Evolutionary conservation across 2,888 invertebrate species (phyloP).

Genomic region (Drosophila seclusa): DNA sequence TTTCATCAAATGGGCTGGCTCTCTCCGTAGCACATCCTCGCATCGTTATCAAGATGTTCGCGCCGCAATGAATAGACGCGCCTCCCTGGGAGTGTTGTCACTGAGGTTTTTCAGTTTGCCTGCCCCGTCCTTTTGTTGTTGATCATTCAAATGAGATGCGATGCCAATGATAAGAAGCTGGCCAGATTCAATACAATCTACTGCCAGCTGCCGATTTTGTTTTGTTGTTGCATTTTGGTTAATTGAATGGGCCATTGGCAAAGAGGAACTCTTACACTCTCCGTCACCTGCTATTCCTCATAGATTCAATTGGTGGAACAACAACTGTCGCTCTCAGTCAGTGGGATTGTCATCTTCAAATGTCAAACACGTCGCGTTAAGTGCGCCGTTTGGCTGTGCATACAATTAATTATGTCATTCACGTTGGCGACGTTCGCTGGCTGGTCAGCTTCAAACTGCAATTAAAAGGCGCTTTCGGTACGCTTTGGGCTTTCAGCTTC

Average conservation of each 20-base stretch:
- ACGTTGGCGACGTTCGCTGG: slow-evolving; percentile 62
- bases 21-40: slow-evolving; percentile 2
- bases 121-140: slow-evolving; percentile 35
- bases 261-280: not conserved
- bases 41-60: slow-evolving; percentile 76
- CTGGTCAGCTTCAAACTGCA: slow-evolving; percentile 58
- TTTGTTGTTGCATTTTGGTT: slow-evolving; percentile 23
- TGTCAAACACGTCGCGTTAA: slow-evolving; percentile 77
- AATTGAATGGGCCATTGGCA: slow-evolving; percentile 38
- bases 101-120: slow-evolving; percentile 9
- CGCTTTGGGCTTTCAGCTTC: slow-evolving; percentile 25
- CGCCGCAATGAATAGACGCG: slow-evolving; percentile 52
- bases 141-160: slow-evolving; percentile 61
- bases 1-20: slow-evolving; percentile 23
- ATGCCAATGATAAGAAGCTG: slow-evolving; percentile 36
- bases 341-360: slow-evolving; percentile 73
- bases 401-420: slow-evolving; percentile 83
- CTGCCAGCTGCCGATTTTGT: slow-evolving; percentile 59
- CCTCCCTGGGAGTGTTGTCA: slow-evolving; percentile 28
- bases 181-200: slow-evolving; percentile 20
- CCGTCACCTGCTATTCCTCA: slow-evolving; percentile 34
- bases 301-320: slow-evolving; percentile 1
- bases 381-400: slow-evolving; percentile 67
- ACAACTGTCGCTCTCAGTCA: slow-evolving; percentile 38
- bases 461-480: slow-evolving; percentile 81